A percentile compares a stretch with the other conserved stretches of the same genome.
Conservation (phyloP, 2,113 vertebrate species). For the Carassius auratus region DNA sequence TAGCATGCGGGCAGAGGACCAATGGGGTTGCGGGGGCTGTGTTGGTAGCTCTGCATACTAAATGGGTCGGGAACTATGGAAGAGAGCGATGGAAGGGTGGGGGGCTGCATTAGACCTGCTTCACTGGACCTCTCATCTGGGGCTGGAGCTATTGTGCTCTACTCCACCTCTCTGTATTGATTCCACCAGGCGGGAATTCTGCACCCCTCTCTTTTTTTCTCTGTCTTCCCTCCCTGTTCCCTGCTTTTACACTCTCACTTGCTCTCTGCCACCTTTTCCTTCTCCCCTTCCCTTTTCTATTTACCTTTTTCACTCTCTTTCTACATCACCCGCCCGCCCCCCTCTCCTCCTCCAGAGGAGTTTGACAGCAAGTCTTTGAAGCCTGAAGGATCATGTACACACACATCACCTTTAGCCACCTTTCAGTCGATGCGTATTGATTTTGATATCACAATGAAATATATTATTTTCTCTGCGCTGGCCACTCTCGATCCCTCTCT, state of each 20-base stretch:
- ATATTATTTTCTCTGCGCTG: conserved; percentile 70
- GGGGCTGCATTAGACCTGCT: conserved; percentile 91
- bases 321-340: conserved; percentile 7
- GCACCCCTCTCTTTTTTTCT: conserved; percentile 48
- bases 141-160: conserved; percentile 84
- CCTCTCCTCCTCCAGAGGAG: conserved; percentile 22
- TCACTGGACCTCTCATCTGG: conserved; percentile 88
- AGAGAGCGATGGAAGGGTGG: conserved; percentile 33
- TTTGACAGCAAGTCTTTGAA: conserved; percentile 46
- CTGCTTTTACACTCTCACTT: conserved; percentile 7
- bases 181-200: conserved; percentile 74
- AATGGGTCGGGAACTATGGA: conserved; percentile 49
- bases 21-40: conserved; percentile 21
- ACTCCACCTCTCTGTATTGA: conserved; percentile 85
- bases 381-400: conserved; percentile 69
- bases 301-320: conserved; percentile 17
- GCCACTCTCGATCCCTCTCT: conserved; percentile 34
- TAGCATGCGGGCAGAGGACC: conserved; percentile 57
- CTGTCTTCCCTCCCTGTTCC: conserved; percentile 30
- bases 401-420: conserved; percentile 73
- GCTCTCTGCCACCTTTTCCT: conserved; percentile 38
- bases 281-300: conserved; percentile 26
- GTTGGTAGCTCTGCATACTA: conserved; percentile 50
- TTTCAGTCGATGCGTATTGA: conserved; percentile 74
- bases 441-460: conserved; percentile 78